Conservation (phyloP, 2,888 invertebrate genomes). For the Polylopha cassiicola region DNA sequence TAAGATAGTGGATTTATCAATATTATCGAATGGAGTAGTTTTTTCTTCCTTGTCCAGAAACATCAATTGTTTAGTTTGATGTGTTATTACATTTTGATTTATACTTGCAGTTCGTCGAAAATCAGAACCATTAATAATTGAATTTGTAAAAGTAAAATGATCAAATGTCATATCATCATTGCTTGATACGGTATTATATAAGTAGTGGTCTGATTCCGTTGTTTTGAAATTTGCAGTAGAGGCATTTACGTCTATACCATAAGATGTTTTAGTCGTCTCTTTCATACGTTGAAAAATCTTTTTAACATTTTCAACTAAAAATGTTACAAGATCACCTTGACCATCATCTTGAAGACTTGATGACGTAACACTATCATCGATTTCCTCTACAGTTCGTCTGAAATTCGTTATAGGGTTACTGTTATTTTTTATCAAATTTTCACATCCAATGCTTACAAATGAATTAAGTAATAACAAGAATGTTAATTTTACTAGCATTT, state of each 20-base stretch:
- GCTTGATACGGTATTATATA: not conserved
- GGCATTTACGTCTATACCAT: constrained; percentile 21
- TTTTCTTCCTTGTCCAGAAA: constrained; percentile 29
- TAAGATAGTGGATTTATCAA: constrained; percentile 16
- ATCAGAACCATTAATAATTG: too few relatives aligned
- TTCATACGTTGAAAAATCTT: constrained; percentile 43
- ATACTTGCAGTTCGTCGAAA: too few relatives aligned
- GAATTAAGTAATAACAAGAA: too few relatives aligned
- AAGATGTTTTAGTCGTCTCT: constrained; percentile 25
- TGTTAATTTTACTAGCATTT: too few relatives aligned
- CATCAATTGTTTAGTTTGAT: constrained; percentile 32
- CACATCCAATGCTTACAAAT: too few relatives aligned
- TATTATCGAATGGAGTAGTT: constrained; percentile 10
- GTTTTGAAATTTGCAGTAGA: constrained; percentile 9
- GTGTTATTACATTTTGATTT: constrained; percentile 27
- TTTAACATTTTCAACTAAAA: constrained; percentile 51
- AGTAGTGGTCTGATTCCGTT: not conserved
- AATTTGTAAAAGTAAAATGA: too few relatives aligned
- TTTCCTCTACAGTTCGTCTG: constrained; percentile 46
- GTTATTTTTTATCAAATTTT: too few relatives aligned
- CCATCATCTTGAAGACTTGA: constrained; percentile 31
- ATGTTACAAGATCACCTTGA: constrained; percentile 41
- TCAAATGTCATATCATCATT: constrained; percentile 1
- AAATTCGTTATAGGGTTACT: constrained; percentile 43
- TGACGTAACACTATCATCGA: constrained; percentile 28